These are phyloP conservation scores for Allygus modestus DNA, from an alignment of 2,888 invertebrate species.

Conservation along the genomic window DNA sequence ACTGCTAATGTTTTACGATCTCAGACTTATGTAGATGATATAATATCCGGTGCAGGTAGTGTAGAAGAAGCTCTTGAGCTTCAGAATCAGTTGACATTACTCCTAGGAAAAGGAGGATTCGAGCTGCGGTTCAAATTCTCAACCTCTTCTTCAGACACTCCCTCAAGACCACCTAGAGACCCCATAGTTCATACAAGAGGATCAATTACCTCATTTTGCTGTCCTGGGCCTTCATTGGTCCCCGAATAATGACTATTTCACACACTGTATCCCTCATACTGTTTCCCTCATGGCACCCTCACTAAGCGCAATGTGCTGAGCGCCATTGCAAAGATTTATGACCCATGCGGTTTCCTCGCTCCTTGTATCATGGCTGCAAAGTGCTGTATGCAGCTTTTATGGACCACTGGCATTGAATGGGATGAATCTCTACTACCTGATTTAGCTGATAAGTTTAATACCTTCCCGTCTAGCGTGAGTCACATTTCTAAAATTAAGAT, in stretches of 20 bases:
- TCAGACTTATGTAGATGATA: too few species aligned
- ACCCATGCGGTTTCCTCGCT: constrained; percentile 38
- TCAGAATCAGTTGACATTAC: too few species aligned
- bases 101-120: too few species aligned
- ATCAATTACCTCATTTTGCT: too few species aligned
- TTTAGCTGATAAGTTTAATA: constrained; percentile 34
- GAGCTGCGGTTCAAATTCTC: too few species aligned
- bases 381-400: constrained; percentile 59
- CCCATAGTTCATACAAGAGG: too few species aligned
- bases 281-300: neutral
- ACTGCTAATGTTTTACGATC: too few species aligned
- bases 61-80: too few species aligned
- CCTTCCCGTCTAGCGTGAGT: neutral
- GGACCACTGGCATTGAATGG: constrained; percentile 57
- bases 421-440: constrained; percentile 50
- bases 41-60: neutral
- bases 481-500: constrained; percentile 6
- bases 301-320: constrained; percentile 42
- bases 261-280: constrained; percentile 37
- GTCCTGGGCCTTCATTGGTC: constrained; percentile 45
- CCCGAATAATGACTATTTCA: constrained; percentile 32
- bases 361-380: constrained; percentile 57
- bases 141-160: too few species aligned
- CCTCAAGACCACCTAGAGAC: too few species aligned
- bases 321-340: constrained; percentile 56